Conservation (phyloP, 2,888 invertebrate species). For the Pseudoips prasinana region DNA sequence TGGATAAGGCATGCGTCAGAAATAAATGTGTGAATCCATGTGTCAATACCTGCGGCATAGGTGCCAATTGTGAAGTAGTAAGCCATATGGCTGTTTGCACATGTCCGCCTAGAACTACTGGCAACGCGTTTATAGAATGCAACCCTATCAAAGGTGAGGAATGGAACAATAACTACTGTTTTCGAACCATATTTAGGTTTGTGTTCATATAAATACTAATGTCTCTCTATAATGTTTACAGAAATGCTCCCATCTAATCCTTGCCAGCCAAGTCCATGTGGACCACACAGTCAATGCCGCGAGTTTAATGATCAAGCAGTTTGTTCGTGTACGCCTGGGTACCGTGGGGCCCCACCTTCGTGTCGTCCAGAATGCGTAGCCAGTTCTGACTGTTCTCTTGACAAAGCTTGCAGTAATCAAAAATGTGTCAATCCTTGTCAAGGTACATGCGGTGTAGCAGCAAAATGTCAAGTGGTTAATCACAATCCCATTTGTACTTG, state of each 20-base stretch:
- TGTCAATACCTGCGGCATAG: conserved; percentile 87
- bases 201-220: too few relatives aligned
- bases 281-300: conserved; percentile 84
- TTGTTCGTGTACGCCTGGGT: conserved; percentile 85
- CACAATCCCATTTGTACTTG: conserved; percentile 89
- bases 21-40: conserved; percentile 89
- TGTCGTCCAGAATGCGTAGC: conserved; percentile 88
- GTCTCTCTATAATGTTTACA: conserved; percentile 39
- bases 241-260: conserved; percentile 71
- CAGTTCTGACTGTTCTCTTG: conserved; percentile 86
- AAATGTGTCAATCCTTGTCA: conserved; percentile 88
- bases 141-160: conserved; percentile 76
- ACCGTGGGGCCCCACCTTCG: conserved; percentile 85
- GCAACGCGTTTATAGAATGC: conserved; percentile 88
- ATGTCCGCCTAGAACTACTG: conserved; percentile 86
- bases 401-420: conserved; percentile 86
- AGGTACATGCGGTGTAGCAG: conserved; percentile 89
- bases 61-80: conserved; percentile 87
- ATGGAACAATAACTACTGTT: not conserved
- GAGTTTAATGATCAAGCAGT: conserved; percentile 84
- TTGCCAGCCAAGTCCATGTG: conserved; percentile 85
- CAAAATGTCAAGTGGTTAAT: conserved; percentile 88
- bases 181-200: too few relatives aligned
- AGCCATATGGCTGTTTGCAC: conserved; percentile 90
- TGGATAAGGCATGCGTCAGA: conserved; percentile 86